phyloP scores from a whole-genome alignment of 2,113 vertebrate genomes.

The Lamprologus sp. region DNA sequence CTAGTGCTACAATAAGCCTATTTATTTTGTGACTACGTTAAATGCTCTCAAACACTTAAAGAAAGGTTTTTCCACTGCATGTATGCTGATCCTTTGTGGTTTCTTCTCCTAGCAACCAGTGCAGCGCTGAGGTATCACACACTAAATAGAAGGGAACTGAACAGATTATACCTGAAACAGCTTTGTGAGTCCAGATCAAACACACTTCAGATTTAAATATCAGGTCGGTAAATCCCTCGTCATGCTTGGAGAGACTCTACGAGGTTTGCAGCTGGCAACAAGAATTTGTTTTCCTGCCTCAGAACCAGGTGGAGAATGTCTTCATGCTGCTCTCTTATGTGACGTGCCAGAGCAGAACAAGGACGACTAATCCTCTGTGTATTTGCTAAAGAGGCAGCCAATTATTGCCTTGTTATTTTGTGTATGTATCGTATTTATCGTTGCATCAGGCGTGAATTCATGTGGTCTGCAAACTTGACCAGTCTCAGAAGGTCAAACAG shows the following conservation, averaged over 20 bases:
- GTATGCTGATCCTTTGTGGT: neutral
- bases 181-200: neutral
- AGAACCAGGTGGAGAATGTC: neutral
- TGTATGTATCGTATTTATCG: neutral
- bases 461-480: fast-evolving
- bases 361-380: fast-evolving
- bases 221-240: neutral
- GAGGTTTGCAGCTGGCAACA: neutral
- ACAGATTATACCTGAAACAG: neutral
- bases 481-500: neutral
- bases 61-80: neutral
- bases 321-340: neutral
- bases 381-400: neutral
- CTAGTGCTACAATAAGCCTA: fast-evolving
- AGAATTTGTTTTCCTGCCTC: fast-evolving
- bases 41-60: neutral
- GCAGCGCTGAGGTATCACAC: neutral
- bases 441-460: neutral
- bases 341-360: neutral
- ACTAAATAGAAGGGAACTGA: neutral
- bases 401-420: neutral
- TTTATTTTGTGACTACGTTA: neutral
- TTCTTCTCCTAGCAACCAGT: neutral
- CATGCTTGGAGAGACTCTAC: neutral
- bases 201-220: neutral